Percentiles rank a stretch among this genome's conserved stretches.
phyloP scores from a whole-genome alignment of 2,797 vertebrate genomes.

The Manis crassicaudata region DNA sequence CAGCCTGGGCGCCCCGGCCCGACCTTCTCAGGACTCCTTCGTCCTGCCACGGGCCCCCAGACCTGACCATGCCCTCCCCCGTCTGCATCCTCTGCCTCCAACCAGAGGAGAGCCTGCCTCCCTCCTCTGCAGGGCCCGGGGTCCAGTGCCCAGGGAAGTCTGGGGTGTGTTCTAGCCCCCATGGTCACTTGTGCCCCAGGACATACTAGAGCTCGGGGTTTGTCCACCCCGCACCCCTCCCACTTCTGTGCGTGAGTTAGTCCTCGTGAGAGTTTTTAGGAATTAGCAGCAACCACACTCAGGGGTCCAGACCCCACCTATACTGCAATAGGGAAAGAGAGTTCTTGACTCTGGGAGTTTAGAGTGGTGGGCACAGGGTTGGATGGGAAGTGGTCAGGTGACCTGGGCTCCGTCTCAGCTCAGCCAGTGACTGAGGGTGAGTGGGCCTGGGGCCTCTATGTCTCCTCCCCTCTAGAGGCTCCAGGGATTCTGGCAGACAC shows the following conservation, averaged over 20 bases:
- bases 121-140: too few species aligned
- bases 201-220: not conserved
- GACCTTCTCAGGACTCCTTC: not conserved
- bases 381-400: not conserved
- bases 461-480: not conserved
- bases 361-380: accelerated
- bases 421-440: not conserved
- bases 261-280: not conserved
- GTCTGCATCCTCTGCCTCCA: not conserved
- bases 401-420: not conserved
- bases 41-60: not conserved
- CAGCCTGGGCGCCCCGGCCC: not conserved
- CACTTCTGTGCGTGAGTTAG: not conserved
- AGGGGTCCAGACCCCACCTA: not conserved
- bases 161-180: not conserved
- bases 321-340: not conserved
- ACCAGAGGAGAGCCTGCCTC: not conserved
- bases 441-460: not conserved
- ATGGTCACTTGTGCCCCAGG: not conserved
- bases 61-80: not conserved
- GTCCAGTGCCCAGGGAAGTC: not conserved
- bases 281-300: not conserved
- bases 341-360: not conserved
- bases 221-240: not conserved
- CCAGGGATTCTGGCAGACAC: not conserved